phyloP scores from a whole-genome alignment of 2,888 invertebrate species.

The Vanessa cardui region DNA sequence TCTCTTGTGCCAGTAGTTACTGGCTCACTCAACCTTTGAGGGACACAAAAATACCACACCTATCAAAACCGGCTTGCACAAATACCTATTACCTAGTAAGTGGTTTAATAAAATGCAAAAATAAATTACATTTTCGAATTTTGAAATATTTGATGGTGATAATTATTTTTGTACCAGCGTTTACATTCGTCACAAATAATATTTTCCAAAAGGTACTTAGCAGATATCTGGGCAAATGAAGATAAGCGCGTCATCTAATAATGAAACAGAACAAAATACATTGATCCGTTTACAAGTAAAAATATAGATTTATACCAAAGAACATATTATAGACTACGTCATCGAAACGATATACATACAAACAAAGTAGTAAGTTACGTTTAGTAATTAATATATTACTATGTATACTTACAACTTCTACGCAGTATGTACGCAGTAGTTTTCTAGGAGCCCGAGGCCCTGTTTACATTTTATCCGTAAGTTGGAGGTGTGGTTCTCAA shows the following conservation, averaged over 20 bases:
- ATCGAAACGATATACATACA: not conserved
- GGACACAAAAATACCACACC: too few relatives aligned
- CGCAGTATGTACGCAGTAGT: constrained; percentile 17
- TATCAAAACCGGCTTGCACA: too few relatives aligned
- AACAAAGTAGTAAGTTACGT: constrained; percentile 3
- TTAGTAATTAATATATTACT: constrained; percentile 6
- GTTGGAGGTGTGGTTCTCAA: constrained; percentile 40
- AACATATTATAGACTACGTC: not conserved
- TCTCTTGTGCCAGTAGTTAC: too few relatives aligned
- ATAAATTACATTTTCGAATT: not conserved
- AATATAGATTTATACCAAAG: not conserved
- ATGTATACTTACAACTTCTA: constrained; percentile 12
- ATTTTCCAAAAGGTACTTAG: too few relatives aligned
- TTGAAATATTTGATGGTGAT: too few relatives aligned
- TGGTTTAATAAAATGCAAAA: not conserved
- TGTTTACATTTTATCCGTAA: constrained; percentile 36
- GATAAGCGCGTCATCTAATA: not conserved
- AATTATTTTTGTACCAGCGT: too few relatives aligned
- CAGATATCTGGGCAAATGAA: too few relatives aligned
- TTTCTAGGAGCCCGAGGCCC: constrained; percentile 26
- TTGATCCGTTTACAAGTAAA: not conserved
- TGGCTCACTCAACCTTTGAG: too few relatives aligned
- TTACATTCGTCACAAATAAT: too few relatives aligned
- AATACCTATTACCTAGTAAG: too few relatives aligned
- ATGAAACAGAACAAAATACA: not conserved